Base-by-base conservation (phyloP, 2,797 vertebrate species). In the Rhodeus uyekii region DNA sequence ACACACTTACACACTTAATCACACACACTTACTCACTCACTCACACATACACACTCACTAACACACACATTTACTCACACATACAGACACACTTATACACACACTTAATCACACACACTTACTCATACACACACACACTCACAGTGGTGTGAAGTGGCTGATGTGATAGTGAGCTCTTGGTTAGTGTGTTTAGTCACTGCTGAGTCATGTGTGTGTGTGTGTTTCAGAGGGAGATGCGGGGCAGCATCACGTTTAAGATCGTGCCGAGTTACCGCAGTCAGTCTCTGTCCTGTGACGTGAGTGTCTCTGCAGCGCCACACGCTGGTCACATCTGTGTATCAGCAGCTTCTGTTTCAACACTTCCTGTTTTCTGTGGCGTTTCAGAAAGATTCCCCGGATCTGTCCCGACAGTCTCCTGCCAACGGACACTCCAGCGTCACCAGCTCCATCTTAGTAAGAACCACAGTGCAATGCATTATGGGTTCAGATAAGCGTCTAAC, bases 391-490 rank as follows among this genome's bases (percentile, higher is more conserved):
- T 99, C 97, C 94, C 98, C 98, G 90, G 96, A 93, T 93, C 96
- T 96, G 93, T 96, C 96, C 96, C 95, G 96, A 92, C 97, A 97
- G 94, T 98, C 97, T 93, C 97, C 98, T 93, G 97, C 97, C 95
- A 99, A 99, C 93, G 98, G 98, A 91, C 96, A 98, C 95, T 97
- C 97, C 96, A 99, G 98, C 96, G 96, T 98, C 96, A 99, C 97
- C 96, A 99, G 97, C 98, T 99, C 98, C 94, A 96, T 99, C 96
- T 96, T 97, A 97, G 98, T 99, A 98, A 98, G 97, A 50, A 36
- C n/a, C 68, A 19, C 68, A 29, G 44, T 55, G 14, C 42, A 24
- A 2, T 69, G 32, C 76, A 60, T 58, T 34, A 50, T 50, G 12
- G 24, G 22, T 73, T 53, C 16, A 27, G 65, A 29, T 68, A n/a